These are phyloP conservation scores for Cyclophora punctaria DNA, from an alignment of 2,888 invertebrate species.

Conservation along the genomic window DNA sequence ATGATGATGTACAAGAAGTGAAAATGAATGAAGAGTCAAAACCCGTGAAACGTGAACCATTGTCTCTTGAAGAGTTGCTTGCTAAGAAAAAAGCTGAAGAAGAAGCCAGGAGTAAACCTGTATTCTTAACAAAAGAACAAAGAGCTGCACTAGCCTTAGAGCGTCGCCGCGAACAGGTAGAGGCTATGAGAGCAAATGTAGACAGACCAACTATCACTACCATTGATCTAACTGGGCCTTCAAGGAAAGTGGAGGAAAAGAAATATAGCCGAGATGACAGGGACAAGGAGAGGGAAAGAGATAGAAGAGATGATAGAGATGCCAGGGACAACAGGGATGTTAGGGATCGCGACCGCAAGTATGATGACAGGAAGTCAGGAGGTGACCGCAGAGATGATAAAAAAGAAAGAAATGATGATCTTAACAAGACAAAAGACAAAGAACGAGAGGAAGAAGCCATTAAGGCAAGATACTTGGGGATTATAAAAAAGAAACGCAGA, in stretches of 20 bases:
- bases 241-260: slow-evolving; percentile 62
- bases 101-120: slow-evolving; percentile 95
- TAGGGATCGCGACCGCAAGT: slow-evolving; percentile 46
- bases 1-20: slow-evolving; percentile 51
- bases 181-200: slow-evolving; percentile 81
- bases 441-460: slow-evolving; percentile 96
- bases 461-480: slow-evolving; percentile 94
- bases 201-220: slow-evolving; percentile 63
- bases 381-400: slow-evolving; percentile 66
- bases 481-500: slow-evolving; percentile 93
- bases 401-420: slow-evolving; percentile 70
- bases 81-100: slow-evolving; percentile 98
- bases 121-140: slow-evolving; percentile 97
- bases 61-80: slow-evolving; percentile 95
- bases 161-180: slow-evolving; percentile 91
- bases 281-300: slow-evolving; percentile 78
- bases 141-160: slow-evolving; percentile 92
- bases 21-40: slow-evolving; percentile 54
- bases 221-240: slow-evolving; percentile 68
- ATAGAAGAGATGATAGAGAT: slow-evolving; percentile 24
- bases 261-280: slow-evolving; percentile 56
- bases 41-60: slow-evolving; percentile 80
- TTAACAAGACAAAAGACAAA: slow-evolving; percentile 82
- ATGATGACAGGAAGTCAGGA: slow-evolving; percentile 69
- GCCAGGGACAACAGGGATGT: slow-evolving; percentile 26